Evolutionary conservation across 2,113 vertebrate genomes (phyloP), one percentile per base, ranked within the genome.

Genomic region (Suncus etruscus): DNA sequence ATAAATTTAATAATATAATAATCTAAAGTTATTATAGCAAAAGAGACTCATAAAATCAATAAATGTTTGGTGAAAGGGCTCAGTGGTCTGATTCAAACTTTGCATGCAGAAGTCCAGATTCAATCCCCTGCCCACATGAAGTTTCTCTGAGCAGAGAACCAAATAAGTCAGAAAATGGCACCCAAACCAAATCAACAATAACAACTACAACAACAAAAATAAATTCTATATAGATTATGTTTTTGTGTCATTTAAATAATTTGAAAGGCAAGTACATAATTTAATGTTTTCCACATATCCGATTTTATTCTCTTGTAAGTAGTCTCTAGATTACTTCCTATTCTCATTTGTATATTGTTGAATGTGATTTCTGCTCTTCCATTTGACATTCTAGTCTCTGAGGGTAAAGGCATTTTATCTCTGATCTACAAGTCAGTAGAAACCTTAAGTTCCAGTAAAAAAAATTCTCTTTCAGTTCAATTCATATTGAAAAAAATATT

Each of bases 281-380:
- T 66, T 16, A 24, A 0, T 29, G 39, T 83, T 86, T 76, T 11
- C 58, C 16, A 73, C 0, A 68, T 77, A 79, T 69, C 32, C 48
- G 39, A 61, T 61, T 82, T 75, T 31, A 61, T 7, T 39, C 27
- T 72, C 48, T 75, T 92, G 39, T 39, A 39, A 39, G 39, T 39
- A 39, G 39, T 39, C 39, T 39, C 39, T 39, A 3, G 39, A 39
- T 39, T 39, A 39, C 39, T 39, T 39, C 5, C 39, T 39, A 3
- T 39, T 20, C 6, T 47, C 0, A 39, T 73, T 66, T 61, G 29
- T 12, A 58, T 54, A 54, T n/a, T 78, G 45, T 27, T 4, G 11
- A 90, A 83, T 31, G 68, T 73, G 83, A 78, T 74, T 8, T 9
- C 15, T 83, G 14, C 1, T 83, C 47, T 86, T 92, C 29, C 87